Base-by-base conservation (phyloP, 2,888 invertebrate genomes). In the Lasioglossum lativentre region DNA sequence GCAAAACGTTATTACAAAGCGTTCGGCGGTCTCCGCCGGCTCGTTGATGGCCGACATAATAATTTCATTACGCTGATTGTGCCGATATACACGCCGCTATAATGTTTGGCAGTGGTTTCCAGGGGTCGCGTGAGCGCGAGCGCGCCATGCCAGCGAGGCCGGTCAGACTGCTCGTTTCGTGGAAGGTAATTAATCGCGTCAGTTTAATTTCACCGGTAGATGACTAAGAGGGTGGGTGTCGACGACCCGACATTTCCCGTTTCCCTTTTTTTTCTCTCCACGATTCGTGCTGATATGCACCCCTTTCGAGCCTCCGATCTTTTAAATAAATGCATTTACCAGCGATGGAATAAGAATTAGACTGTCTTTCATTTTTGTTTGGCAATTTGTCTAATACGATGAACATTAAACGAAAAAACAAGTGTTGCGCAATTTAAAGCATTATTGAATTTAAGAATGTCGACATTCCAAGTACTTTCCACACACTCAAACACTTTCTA, bases 151-250 rank as follows among this genome's bases (percentile, higher is more conserved):
- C 52, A 52, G 10, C 85, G 77, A 70, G 63, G 34, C 47, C 71
- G 80, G 80, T 71, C 78, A 71, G 82, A 42, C 63, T 68, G 89
- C 80, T 78, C 78, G 78, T 88, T 90, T 90, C 87, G 87, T 78
- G 83, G 90, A 90, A 85, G 82, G 76, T 88, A 90, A 90, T 90
- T 90, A 90, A 90, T 90, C 90, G 82, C 71, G 78, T 70, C 82
- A 79, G 66, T 88, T 85, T 83, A 82, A 80, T 88, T 89, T 88
- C 86, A 77, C 71, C 82, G 82, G 27, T 34, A 63, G 81, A 86
- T 88, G 90, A 90, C 90, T 90, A 90, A 89, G 86, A 76, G 82
- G 71, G 70, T 27, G 59, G 56, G 80, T 56, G 79, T 52, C 68
- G 71, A 52, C 75, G 52, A 68, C 63, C 52, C 52, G 23, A 10